Evolutionary conservation across 2,888 invertebrate species (phyloP).

Genomic region (Sinelater perroti): DNA sequence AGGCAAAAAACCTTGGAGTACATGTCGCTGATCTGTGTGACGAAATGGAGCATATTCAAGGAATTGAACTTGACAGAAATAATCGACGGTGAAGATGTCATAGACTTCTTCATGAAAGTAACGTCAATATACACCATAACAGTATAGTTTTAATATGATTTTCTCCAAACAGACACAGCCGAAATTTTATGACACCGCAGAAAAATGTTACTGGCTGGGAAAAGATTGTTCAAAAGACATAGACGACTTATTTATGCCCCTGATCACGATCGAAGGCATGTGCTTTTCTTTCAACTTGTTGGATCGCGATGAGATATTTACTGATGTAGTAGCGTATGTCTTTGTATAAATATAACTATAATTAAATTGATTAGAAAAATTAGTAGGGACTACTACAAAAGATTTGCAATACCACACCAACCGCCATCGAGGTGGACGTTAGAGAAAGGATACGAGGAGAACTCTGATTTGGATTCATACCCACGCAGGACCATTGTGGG

Average conservation of each 20-base stretch:
- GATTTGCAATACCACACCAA: constrained; percentile 41
- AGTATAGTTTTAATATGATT: neutral
- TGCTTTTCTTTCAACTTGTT: constrained; percentile 79
- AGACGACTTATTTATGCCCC: constrained; percentile 68
- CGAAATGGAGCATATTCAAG: constrained; percentile 58
- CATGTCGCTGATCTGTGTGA: constrained; percentile 21
- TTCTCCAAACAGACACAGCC: constrained; percentile 31
- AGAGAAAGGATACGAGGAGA: constrained; percentile 69
- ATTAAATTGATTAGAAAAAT: too few relatives aligned
- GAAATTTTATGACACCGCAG: constrained; percentile 6
- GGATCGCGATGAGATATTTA: constrained; percentile 68
- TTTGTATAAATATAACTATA: too few relatives aligned
- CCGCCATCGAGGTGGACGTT: constrained; percentile 67
- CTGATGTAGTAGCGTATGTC: constrained; percentile 64
- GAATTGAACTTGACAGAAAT: constrained; percentile 58
- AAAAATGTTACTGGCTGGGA: constrained; percentile 47
- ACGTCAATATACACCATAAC: neutral
- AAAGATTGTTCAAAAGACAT: constrained; percentile 61
- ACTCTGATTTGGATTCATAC: constrained; percentile 67
- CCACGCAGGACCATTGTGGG: constrained; percentile 73
- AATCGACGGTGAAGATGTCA: constrained; percentile 63
- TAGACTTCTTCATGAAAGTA: constrained; percentile 67
- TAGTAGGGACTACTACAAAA: constrained; percentile 13
- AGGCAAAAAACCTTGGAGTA: constrained; percentile 16
- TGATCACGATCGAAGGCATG: constrained; percentile 76